These are phyloP conservation scores for Jacana jacana DNA, from an alignment of 2,113 vertebrate genomes.

Conservation along the genomic window DNA sequence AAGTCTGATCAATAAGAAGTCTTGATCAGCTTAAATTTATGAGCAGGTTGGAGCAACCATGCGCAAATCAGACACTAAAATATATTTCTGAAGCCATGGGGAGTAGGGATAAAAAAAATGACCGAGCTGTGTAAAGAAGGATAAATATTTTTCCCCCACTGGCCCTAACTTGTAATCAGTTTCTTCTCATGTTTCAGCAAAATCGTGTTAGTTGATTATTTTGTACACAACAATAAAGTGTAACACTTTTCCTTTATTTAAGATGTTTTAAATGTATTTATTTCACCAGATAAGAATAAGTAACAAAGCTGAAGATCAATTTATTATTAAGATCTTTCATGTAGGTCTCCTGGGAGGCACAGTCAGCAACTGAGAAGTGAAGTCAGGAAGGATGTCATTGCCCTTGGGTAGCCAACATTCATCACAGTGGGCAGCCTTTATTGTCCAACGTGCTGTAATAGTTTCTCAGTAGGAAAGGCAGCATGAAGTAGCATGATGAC, in stretches of 20 bases:
- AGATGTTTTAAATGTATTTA: not conserved
- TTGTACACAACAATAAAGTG: not conserved
- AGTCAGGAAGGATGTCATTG: constrained; percentile 21
- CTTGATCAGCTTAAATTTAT: not conserved
- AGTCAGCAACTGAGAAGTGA: not conserved
- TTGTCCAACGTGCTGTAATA: not conserved
- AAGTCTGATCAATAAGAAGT: not conserved
- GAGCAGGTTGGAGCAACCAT: not conserved
- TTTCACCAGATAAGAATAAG: not conserved
- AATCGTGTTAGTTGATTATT: not conserved
- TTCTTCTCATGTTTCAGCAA: not conserved
- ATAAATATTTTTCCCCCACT: not conserved
- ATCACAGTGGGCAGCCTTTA: constrained; percentile 12
- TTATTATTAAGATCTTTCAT: not conserved
- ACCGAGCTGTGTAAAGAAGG: not conserved
- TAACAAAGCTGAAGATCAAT: not conserved
- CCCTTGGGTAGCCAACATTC: constrained; percentile 13
- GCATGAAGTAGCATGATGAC: not conserved
- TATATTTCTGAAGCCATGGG: not conserved
- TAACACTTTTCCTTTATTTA: not conserved
- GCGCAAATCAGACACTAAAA: not conserved
- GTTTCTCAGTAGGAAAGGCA: constrained; percentile 37
- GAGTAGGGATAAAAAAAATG: not conserved
- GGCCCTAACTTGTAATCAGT: not conserved
- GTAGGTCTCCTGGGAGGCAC: not conserved